A percentile compares a stretch with the other conserved stretches of the same genome.
Conservation (phyloP, 2,888 invertebrate genomes). For the Ophion costatus region DNA sequence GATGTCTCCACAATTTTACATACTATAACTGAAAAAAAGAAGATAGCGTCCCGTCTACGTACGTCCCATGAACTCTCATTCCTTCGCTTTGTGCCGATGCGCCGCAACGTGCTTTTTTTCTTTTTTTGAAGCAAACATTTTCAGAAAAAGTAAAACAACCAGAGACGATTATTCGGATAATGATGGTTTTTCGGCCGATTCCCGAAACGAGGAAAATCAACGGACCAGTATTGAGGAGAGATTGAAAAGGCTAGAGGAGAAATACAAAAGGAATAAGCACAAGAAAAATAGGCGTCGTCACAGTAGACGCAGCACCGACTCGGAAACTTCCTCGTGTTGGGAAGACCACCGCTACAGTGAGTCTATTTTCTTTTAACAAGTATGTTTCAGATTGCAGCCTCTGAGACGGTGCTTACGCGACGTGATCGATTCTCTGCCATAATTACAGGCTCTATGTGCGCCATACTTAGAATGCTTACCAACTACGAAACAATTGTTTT, state of each 20-base stretch:
- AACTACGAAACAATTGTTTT: not conserved
- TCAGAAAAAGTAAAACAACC: not conserved
- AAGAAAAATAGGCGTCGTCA: constrained; percentile 10
- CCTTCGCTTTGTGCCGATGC: too few species aligned
- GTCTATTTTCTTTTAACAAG: not conserved
- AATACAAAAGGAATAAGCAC: constrained; percentile 1
- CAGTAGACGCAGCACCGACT: constrained; percentile 16
- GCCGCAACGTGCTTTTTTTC: too few species aligned
- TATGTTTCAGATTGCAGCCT: constrained; percentile 5
- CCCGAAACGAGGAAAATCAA: not conserved
- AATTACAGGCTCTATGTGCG: not conserved
- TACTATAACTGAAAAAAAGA: too few species aligned
- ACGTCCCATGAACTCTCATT: too few species aligned
- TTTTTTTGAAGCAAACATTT: too few species aligned
- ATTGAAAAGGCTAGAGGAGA: not conserved
- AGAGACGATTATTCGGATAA: not conserved
- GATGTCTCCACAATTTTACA: too few species aligned
- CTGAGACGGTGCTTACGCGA: not conserved
- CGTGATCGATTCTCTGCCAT: not conserved
- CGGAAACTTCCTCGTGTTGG: not conserved
- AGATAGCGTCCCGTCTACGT: too few species aligned
- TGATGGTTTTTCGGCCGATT: not conserved
- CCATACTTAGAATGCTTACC: too few species aligned
- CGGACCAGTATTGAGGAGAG: constrained; percentile 9
- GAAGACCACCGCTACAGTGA: constrained; percentile 5